phyloP scores from a whole-genome alignment of 2,888 invertebrate genomes.

The Drosophila subquinaria region DNA sequence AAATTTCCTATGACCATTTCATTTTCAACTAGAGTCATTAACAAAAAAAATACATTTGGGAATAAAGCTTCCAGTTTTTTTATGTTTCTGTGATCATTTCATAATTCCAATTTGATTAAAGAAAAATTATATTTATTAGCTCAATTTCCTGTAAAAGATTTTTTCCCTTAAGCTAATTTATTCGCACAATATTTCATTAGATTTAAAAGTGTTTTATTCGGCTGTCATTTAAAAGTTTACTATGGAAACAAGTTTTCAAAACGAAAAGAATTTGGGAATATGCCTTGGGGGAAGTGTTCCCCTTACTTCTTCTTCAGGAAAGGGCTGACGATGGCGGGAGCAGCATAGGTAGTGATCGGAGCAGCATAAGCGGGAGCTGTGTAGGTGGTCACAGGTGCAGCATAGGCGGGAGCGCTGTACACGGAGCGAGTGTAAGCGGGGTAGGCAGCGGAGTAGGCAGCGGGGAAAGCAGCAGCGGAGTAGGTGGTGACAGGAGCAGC shows the following conservation, averaged over 20 bases:
- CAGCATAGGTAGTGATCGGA: slow-evolving; percentile 50
- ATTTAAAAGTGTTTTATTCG: neutral
- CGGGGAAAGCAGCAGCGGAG: slow-evolving; percentile 15
- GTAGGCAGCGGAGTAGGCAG: slow-evolving; percentile 27
- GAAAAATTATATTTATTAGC: too few relatives aligned
- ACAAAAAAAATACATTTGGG: too few relatives aligned
- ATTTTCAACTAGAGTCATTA: too few relatives aligned
- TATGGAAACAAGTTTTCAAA: neutral
- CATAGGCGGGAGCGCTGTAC: slow-evolving; percentile 20
- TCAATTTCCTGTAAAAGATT: neutral
- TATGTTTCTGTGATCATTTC: too few relatives aligned
- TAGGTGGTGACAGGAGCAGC: slow-evolving; percentile 47
- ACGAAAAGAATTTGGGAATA: neutral
- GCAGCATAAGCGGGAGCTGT: slow-evolving; percentile 41
- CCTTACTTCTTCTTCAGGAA: slow-evolving; percentile 54
- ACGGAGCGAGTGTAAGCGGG: slow-evolving; percentile 29
- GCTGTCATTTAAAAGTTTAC: neutral
- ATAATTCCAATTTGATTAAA: too few relatives aligned
- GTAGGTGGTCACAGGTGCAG: slow-evolving; percentile 27
- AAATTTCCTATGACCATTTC: too few relatives aligned
- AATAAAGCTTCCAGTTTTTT: too few relatives aligned
- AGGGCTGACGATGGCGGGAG: slow-evolving; percentile 54
- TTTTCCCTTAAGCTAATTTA: neutral
- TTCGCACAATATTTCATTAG: neutral
- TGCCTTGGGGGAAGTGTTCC: neutral